Evolutionary conservation across 2,888 invertebrate species (phyloP), one percentile per base, ranked within the genome.

Genomic region (Ichneumon xanthorius): DNA sequence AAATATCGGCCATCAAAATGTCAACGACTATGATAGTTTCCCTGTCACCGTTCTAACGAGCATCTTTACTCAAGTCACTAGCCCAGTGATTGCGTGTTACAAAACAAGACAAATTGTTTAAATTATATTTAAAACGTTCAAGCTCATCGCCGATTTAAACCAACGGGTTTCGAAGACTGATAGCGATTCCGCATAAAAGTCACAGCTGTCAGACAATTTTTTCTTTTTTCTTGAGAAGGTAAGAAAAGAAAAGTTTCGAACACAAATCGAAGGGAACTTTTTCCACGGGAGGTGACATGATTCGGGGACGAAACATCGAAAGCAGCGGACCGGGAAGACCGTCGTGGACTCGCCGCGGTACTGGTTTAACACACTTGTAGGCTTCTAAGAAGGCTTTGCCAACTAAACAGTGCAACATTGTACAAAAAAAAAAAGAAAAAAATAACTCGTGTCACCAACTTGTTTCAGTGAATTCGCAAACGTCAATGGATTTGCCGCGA

Each of bases 311-410:
- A 48, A 58, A 26, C 37, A 50, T 37, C 22, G 33, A 40, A 22
- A 33, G 33, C 11, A 48, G 48, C 37, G 58, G 71, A 73, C 22
- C n/a, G 19, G 53, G 50, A 70, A 82, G 80, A 82, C 75, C 53
- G 37, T 75, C 68, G 55, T 53, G 19, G 48, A 68, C 71, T 77
- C 48, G 40, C 6, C 16, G 65, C 45, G 2, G 14, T 26, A 68
- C 68, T 65, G 80, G 71, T 80, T 80, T 68, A 77, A 50, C 73
- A 68, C 75, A 73, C 65, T 72, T 76, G 22, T 45, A 50, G 80
- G 72, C 67, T 80, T 80, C 72, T 80, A 55, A 77, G 71, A 61
- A 70, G 76, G 58, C 76, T 84, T 79, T 22, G n/a, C 53, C 48
- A 71, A 65, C 70, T 58, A 22, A 22, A 67, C 19, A 63, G 7